phyloP scores from a whole-genome alignment of 2,797 vertebrate species.

The Cossypha caffra region DNA sequence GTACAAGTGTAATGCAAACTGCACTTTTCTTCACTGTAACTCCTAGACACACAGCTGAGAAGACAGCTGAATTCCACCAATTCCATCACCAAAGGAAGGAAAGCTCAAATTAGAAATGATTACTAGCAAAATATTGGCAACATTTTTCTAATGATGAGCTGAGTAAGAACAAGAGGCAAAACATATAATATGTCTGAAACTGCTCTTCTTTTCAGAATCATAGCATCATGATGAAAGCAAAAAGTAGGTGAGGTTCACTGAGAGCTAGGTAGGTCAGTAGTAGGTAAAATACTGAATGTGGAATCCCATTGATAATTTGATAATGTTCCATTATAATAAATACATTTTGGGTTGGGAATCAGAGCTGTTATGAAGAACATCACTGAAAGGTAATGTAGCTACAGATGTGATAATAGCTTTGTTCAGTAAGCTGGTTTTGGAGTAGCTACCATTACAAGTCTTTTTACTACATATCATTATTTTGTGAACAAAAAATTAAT shows the following conservation, averaged over 20 bases:
- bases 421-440: neutral
- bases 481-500: neutral
- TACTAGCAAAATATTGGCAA: neutral
- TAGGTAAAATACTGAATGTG: neutral
- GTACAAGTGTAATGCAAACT: neutral
- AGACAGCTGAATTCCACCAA: no score
- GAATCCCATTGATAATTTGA: neutral
- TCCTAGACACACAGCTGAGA: neutral
- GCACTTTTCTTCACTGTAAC: neutral
- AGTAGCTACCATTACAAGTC: neutral
- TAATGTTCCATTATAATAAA: neutral
- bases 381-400: neutral
- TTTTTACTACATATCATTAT: conserved; percentile 23
- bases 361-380: neutral
- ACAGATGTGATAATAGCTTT: neutral
- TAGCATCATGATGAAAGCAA: neutral
- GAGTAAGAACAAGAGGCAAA: neutral
- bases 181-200: neutral
- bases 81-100: neutral
- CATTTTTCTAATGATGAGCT: neutral
- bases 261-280: neutral
- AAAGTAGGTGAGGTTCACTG: neutral
- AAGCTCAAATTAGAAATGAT: neutral
- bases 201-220: neutral
- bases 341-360: neutral